phyloP scores from a whole-genome alignment of 1,140 invertebrate species.

The Lasaia peninsularis region DNA sequence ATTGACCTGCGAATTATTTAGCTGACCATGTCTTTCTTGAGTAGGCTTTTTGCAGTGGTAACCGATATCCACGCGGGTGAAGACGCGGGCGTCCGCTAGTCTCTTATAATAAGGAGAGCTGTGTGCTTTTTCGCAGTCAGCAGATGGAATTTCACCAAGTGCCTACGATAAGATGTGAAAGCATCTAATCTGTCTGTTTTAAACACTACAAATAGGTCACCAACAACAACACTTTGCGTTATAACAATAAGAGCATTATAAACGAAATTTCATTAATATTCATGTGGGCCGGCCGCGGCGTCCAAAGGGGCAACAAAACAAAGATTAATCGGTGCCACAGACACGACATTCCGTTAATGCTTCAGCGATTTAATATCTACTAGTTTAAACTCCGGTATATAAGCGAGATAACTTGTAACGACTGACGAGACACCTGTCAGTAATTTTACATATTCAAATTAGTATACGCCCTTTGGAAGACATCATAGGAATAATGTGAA shows the following conservation, averaged over 20 bases:
- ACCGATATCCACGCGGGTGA: too few species aligned
- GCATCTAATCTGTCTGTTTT: neutral
- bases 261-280: slow-evolving; percentile 35
- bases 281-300: slow-evolving; percentile 33
- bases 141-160: too few species aligned
- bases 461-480: too few species aligned
- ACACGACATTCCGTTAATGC: slow-evolving; percentile 1
- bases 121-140: too few species aligned
- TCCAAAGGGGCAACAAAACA: slow-evolving; percentile 29
- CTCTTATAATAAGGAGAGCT: too few species aligned
- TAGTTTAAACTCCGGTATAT: neutral
- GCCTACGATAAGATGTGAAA: too few species aligned
- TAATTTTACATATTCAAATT: too few species aligned
- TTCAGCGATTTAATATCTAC: slow-evolving; percentile 3
- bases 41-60: too few species aligned
- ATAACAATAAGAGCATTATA: slow-evolving; percentile 25
- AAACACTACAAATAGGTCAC: slow-evolving; percentile 17
- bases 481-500: too few species aligned
- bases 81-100: too few species aligned
- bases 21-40: too few species aligned
- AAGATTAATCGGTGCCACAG: slow-evolving; percentile 2
- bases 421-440: neutral
- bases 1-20: too few species aligned
- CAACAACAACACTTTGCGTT: slow-evolving; percentile 25
- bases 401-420: neutral